Evolutionary conservation across 2,113 vertebrate genomes (phyloP).

Genomic region (Circaetus cinerascens): DNA sequence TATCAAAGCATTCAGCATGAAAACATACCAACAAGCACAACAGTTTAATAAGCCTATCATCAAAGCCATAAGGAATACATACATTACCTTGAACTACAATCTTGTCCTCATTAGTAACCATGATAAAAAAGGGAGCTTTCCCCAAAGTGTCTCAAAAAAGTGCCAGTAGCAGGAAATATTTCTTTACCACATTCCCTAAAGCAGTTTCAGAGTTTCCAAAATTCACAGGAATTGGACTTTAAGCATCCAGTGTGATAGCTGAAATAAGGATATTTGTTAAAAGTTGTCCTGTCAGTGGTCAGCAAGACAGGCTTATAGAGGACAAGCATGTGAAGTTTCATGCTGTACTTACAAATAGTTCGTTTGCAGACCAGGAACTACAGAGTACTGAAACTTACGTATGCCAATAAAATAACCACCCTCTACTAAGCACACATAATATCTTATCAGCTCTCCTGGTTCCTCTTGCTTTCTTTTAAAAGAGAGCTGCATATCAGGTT

Average conservation of each 20-base stretch:
- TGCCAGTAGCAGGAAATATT: not conserved
- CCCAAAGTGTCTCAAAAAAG: not conserved
- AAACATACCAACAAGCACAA: not conserved
- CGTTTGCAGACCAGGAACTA: not conserved
- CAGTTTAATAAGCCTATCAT: not conserved
- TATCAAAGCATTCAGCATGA: not conserved
- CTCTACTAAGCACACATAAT: not conserved
- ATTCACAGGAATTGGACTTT: not conserved
- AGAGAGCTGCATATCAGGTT: not conserved
- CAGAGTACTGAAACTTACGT: rapidly evolving
- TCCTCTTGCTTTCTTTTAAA: not conserved
- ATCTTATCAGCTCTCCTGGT: not conserved
- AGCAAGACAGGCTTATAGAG: not conserved
- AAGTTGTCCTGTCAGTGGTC: not conserved
- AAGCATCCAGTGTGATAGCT: not conserved
- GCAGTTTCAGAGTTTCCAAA: not conserved
- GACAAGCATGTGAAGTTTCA: not conserved
- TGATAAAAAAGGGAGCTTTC: not conserved
- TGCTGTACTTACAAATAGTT: not conserved
- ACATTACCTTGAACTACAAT: not conserved
- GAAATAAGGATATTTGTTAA: not conserved
- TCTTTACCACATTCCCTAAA: not conserved
- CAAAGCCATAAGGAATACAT: not conserved
- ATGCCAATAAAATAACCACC: not conserved
- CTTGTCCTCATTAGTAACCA: not conserved